These are phyloP conservation scores for Amphipyra tragopoginis DNA, from an alignment of 2,888 invertebrate species.

Conservation along the genomic window DNA sequence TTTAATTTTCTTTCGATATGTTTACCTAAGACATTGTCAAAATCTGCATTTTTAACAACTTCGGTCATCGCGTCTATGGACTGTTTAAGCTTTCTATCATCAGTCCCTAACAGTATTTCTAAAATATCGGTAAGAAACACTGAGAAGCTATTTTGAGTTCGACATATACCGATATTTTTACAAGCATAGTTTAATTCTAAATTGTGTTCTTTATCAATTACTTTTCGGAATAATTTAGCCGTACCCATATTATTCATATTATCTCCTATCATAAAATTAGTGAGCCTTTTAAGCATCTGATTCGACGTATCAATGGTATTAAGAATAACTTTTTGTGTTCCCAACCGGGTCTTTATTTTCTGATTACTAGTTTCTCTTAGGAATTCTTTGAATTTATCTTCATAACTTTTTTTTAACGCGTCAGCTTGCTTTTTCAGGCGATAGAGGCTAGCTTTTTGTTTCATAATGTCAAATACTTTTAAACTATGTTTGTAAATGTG, in stretches of 20 bases:
- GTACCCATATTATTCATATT: constrained; percentile 49
- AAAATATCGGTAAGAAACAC: constrained; percentile 61
- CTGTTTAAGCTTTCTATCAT: constrained; percentile 61
- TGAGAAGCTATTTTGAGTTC: constrained; percentile 56
- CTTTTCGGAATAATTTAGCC: constrained; percentile 53
- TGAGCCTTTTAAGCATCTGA: constrained; percentile 63
- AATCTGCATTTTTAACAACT: constrained; percentile 58
- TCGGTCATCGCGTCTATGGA: constrained; percentile 65
- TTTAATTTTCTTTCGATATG: neutral
- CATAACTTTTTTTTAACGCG: constrained; percentile 59
- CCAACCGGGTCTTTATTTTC: constrained; percentile 69
- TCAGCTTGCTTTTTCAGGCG: constrained; percentile 56
- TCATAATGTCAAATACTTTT: constrained; percentile 65
- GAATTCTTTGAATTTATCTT: constrained; percentile 67
- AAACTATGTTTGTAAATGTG: constrained; percentile 68
- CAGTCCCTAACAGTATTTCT: constrained; percentile 46
- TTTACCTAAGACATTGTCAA: constrained; percentile 31
- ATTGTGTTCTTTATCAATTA: constrained; percentile 59
- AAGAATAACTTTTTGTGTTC: constrained; percentile 70
- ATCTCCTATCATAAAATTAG: constrained; percentile 62
- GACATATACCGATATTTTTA: constrained; percentile 66
- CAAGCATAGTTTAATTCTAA: constrained; percentile 66
- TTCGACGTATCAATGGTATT: constrained; percentile 73
- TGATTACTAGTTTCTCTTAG: constrained; percentile 62
- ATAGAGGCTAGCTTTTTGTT: constrained; percentile 51